These are phyloP conservation scores for Amphiprion clarkii DNA, from an alignment of 2,797 vertebrate species.

Conservation along the genomic window DNA sequence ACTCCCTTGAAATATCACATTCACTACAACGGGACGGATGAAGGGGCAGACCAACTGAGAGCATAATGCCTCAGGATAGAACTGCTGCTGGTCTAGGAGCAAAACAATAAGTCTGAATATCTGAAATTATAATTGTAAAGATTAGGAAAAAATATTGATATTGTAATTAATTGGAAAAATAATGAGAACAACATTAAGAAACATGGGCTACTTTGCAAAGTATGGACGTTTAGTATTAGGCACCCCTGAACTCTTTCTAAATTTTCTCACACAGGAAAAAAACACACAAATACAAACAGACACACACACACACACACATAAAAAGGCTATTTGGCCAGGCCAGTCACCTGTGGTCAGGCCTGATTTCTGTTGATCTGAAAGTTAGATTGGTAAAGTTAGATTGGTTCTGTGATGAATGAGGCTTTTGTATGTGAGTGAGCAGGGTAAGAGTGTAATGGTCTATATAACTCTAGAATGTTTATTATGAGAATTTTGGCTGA, in stretches of 20 bases:
- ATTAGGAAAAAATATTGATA: neutral
- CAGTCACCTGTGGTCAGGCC: constrained; percentile 78
- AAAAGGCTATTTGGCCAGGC: constrained; percentile 77
- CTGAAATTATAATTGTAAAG: no score
- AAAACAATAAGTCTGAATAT: no score
- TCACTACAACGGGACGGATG: no score
- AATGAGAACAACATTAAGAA: neutral
- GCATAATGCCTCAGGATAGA: no score
- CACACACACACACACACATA: constrained; percentile 11
- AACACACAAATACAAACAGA: constrained; percentile 20
- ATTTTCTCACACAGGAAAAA: constrained; percentile 33
- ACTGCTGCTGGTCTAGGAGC: no score
- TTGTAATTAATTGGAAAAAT: neutral
- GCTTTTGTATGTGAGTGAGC: constrained; percentile 39
- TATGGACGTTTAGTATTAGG: constrained; percentile 18
- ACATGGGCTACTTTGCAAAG: constrained; percentile 11
- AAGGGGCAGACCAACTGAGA: no score
- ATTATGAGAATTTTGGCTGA: neutral
- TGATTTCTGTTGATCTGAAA: constrained; percentile 83
- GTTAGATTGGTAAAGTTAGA: constrained; percentile 84
- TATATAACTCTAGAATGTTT: constrained; percentile 14
- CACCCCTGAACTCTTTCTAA: constrained; percentile 39
- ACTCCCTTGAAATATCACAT: no score
- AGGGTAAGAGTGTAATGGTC: constrained; percentile 30
- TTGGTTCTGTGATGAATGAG: constrained; percentile 69